Evolutionary conservation across 1,140 invertebrate species (phyloP).

Genomic region (Dendroctonus valens): DNA sequence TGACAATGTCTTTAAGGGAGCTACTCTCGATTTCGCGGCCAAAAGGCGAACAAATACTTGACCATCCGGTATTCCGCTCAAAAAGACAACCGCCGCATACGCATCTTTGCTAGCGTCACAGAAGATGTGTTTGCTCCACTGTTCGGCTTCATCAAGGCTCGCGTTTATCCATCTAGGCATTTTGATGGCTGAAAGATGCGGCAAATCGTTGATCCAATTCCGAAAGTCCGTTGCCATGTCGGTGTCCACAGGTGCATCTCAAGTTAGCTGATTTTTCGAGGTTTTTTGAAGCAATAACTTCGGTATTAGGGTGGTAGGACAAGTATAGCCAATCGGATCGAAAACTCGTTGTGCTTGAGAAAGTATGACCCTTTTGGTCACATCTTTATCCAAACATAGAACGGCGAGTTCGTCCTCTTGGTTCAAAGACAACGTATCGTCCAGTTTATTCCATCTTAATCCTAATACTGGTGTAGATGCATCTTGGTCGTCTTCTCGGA

Average conservation of each 20-base stretch:
- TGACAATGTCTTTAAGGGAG: conserved; percentile 38
- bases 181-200: conserved; percentile 16
- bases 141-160: conserved; percentile 1
- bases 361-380: conserved; percentile 16
- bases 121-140: conserved; percentile 38
- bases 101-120: conserved; percentile 43
- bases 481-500: background rate
- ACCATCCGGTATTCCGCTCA: conserved; percentile 17
- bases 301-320: conserved; percentile 2
- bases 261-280: conserved; percentile 22
- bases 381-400: background rate
- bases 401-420: background rate
- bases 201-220: conserved; percentile 28
- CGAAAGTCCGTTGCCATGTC: conserved; percentile 12
- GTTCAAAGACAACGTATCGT: conserved; percentile 1
- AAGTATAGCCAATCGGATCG: conserved; percentile 7
- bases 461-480: conserved; percentile 15
- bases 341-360: conserved; percentile 15
- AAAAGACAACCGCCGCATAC: conserved; percentile 38
- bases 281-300: conserved; percentile 11
- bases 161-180: conserved; percentile 25
- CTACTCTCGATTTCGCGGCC: conserved; percentile 39
- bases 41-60: conserved; percentile 29
- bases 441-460: conserved; percentile 9
- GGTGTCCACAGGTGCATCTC: conserved; percentile 18